phyloP scores from a whole-genome alignment of 1,140 invertebrate genomes.

The Drosophila kohkoa region DNA sequence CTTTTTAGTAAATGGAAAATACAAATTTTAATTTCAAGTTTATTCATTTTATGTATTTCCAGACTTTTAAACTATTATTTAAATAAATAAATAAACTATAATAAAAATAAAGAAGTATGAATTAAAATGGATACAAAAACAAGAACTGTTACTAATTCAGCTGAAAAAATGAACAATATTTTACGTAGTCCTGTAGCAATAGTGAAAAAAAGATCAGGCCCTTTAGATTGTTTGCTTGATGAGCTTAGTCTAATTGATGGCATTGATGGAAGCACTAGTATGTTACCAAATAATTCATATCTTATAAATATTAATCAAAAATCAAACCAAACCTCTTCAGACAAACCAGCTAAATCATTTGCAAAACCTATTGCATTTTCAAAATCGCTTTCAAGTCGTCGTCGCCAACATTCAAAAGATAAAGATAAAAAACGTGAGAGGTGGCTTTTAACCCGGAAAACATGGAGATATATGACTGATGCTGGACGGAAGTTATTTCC shows the following conservation, averaged over 20 bases:
- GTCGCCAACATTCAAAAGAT: slow-evolving; percentile 44
- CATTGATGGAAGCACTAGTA: not conserved
- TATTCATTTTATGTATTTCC: too few relatives aligned
- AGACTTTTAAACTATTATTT: too few relatives aligned
- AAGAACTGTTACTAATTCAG: slow-evolving; percentile 13
- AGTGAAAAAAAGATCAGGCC: slow-evolving; percentile 67
- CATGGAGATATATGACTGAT: slow-evolving; percentile 96
- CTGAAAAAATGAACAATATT: slow-evolving; percentile 5
- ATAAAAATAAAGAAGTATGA: slow-evolving; percentile 3
- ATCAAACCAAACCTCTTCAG: not conserved
- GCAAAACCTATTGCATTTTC: not conserved
- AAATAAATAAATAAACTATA: not conserved
- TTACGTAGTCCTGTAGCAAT: slow-evolving; percentile 59
- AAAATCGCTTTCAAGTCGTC: slow-evolving; percentile 20
- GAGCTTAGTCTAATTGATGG: slow-evolving; percentile 29
- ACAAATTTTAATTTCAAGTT: not conserved
- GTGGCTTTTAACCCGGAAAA: slow-evolving; percentile 94
- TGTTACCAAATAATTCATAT: not conserved
- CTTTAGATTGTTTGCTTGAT: slow-evolving; percentile 56
- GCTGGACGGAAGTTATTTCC: slow-evolving; percentile 93
- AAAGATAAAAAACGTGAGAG: slow-evolving; percentile 87
- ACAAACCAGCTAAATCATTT: not conserved
- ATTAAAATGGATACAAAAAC: slow-evolving; percentile 42
- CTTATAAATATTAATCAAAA: not conserved
- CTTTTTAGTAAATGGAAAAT: too few relatives aligned